phyloP scores from a whole-genome alignment of 2,113 vertebrate species.

The Syngnathoides biaculeatus region DNA sequence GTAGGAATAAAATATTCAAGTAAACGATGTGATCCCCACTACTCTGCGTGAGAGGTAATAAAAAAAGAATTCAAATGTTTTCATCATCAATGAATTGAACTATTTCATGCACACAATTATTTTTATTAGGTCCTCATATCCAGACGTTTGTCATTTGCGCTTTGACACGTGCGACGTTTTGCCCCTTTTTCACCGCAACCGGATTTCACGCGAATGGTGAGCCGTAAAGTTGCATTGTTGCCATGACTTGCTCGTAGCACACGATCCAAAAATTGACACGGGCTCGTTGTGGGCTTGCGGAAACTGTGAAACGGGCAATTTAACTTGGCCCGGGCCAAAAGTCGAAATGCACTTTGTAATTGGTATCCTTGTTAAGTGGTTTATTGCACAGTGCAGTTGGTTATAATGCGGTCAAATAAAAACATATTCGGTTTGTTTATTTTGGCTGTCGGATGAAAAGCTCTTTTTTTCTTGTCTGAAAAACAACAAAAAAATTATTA shows the following conservation, averaged over 20 bases:
- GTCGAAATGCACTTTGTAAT: no score
- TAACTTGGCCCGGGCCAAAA: no score
- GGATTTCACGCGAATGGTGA: neutral
- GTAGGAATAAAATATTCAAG: slow-evolving; percentile 73
- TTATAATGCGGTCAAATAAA: no score
- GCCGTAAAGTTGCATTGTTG: neutral
- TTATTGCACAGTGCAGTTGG: no score
- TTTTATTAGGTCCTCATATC: neutral
- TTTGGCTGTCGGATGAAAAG: no score
- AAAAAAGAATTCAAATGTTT: slow-evolving; percentile 61
- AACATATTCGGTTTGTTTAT: no score
- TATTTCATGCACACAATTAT: slow-evolving; percentile 54
- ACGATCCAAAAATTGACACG: neutral
- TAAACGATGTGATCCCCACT: slow-evolving; percentile 68
- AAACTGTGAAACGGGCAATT: no score
- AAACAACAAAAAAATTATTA: no score
- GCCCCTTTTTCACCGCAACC: neutral
- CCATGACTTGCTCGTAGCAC: neutral
- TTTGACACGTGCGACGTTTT: neutral
- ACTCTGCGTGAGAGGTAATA: slow-evolving; percentile 68
- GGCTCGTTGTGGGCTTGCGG: neutral
- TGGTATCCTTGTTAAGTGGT: no score
- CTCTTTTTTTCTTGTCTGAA: no score
- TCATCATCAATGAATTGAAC: slow-evolving; percentile 68
- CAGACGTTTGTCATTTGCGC: neutral